Evolutionary conservation across 2,888 invertebrate species (phyloP).

Genomic region (Meteorus cinctellus): DNA sequence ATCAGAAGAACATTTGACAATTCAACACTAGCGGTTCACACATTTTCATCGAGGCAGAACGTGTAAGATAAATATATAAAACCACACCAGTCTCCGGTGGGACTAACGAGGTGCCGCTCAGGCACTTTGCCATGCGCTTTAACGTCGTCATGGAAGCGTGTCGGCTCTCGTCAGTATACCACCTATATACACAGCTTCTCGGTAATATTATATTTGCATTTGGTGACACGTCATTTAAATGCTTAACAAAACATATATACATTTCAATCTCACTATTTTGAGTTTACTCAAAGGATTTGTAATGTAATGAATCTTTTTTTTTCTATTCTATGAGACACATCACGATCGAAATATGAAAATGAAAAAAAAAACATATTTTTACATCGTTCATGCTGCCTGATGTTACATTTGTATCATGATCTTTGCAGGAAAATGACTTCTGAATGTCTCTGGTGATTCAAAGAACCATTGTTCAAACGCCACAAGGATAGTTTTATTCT

Average conservation of each 20-base stretch:
- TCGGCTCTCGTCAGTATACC: constrained; percentile 16
- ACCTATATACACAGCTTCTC: constrained; percentile 23
- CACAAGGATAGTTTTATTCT: constrained; percentile 15
- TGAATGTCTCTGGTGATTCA: not conserved
- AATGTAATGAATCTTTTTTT: not conserved
- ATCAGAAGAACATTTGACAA: not conserved
- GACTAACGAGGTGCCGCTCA: constrained; percentile 58
- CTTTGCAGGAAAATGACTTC: not conserved
- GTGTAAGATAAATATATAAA: constrained; percentile 45
- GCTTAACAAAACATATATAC: not conserved
- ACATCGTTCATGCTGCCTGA: too few species aligned
- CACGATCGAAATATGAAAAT: too few species aligned
- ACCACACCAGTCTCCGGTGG: constrained; percentile 47
- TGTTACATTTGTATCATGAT: not conserved
- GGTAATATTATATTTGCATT: constrained; percentile 28
- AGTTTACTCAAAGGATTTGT: not conserved
- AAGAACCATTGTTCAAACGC: not conserved
- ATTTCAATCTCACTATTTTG: not conserved
- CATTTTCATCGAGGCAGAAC: constrained; percentile 57
- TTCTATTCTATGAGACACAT: not conserved
- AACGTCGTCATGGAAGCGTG: constrained; percentile 42
- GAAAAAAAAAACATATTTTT: too few species aligned
- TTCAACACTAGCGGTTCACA: constrained; percentile 26
- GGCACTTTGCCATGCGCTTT: constrained; percentile 34
- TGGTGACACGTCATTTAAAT: constrained; percentile 15